These are phyloP conservation scores for Fistularia commersonii DNA, from an alignment of 2,797 vertebrate genomes.

Conservation along the genomic window DNA sequence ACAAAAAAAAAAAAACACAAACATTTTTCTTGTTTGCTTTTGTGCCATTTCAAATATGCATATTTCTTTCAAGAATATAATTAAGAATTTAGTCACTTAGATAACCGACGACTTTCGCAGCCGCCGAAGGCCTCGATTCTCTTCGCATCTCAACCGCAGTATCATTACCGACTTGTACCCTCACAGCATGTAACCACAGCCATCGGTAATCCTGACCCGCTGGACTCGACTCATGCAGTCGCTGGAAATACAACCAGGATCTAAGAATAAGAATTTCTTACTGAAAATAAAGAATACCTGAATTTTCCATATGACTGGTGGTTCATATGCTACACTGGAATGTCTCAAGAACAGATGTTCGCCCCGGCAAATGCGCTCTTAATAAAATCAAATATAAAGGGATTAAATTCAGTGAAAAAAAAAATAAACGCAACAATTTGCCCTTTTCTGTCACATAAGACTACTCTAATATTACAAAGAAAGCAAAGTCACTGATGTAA, in stretches of 20 bases:
- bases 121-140: constrained; percentile 11
- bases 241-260: constrained; percentile 28
- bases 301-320: constrained; percentile 29
- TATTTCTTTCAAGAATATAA: constrained; percentile 34
- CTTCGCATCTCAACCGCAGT: constrained; percentile 5
- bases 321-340: constrained; percentile 19
- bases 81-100: constrained; percentile 29
- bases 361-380: constrained; percentile 23
- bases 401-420: too few relatives aligned
- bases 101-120: constrained; percentile 13
- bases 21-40: constrained; percentile 56
- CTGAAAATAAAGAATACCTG: constrained; percentile 43
- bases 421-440: too few relatives aligned
- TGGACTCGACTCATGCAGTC: constrained; percentile 35
- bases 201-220: constrained; percentile 27
- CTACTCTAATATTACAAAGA: too few relatives aligned
- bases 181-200: constrained; percentile 25
- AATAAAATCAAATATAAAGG: too few relatives aligned
- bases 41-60: constrained; percentile 38
- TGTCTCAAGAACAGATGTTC: constrained; percentile 25
- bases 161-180: constrained; percentile 26
- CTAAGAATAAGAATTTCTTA: constrained; percentile 42
- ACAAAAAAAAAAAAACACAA: constrained; percentile 57
- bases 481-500: too few relatives aligned
- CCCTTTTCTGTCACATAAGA: too few relatives aligned